Evolutionary conservation across 2,888 invertebrate species (phyloP).

Genomic region (Spodoptera exigua): DNA sequence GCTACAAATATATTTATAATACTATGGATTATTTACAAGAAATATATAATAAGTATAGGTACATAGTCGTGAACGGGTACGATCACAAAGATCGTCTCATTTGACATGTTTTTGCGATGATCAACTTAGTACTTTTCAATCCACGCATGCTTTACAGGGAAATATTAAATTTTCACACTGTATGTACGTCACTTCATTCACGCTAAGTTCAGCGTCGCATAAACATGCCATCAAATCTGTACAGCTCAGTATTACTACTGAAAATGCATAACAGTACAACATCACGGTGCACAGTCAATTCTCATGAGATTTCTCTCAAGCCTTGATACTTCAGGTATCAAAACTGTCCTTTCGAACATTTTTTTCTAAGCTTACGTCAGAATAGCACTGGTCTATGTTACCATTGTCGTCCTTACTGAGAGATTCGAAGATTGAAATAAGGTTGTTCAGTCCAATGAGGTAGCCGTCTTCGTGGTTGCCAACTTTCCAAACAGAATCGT

Average conservation of each 20-base stretch:
- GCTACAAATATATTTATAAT: slow-evolving; percentile 69
- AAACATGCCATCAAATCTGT: slow-evolving; percentile 58
- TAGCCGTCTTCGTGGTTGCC: slow-evolving; percentile 99
- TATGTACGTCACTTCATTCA: slow-evolving; percentile 10
- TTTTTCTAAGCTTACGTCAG: slow-evolving; percentile 75
- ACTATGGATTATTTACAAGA: slow-evolving; percentile 80
- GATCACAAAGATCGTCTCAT: slow-evolving; percentile 49
- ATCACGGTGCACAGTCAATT: slow-evolving; percentile 66
- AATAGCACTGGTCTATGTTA: slow-evolving; percentile 78
- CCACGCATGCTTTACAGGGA: slow-evolving; percentile 12
- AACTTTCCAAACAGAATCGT: slow-evolving; percentile 96
- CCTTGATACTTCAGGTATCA: slow-evolving; percentile 78
- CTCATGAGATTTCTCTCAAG: slow-evolving; percentile 62
- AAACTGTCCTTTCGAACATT: slow-evolving; percentile 79
- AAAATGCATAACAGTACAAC: slow-evolving; percentile 62
- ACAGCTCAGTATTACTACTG: slow-evolving; percentile 64
- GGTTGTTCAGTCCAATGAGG: slow-evolving; percentile 96
- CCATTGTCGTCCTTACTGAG: slow-evolving; percentile 86
- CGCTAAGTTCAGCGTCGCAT: slow-evolving; percentile 53
- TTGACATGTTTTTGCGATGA: slow-evolving; percentile 58
- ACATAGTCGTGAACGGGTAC: slow-evolving; percentile 62
- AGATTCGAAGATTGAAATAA: slow-evolving; percentile 95
- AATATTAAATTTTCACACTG: slow-evolving; percentile 14
- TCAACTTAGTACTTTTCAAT: slow-evolving; percentile 33
- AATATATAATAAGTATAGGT: slow-evolving; percentile 62